These are phyloP conservation scores for Cyrtorhinus lividipennis DNA, from an alignment of 1,140 invertebrate species.

Conservation along the genomic window DNA sequence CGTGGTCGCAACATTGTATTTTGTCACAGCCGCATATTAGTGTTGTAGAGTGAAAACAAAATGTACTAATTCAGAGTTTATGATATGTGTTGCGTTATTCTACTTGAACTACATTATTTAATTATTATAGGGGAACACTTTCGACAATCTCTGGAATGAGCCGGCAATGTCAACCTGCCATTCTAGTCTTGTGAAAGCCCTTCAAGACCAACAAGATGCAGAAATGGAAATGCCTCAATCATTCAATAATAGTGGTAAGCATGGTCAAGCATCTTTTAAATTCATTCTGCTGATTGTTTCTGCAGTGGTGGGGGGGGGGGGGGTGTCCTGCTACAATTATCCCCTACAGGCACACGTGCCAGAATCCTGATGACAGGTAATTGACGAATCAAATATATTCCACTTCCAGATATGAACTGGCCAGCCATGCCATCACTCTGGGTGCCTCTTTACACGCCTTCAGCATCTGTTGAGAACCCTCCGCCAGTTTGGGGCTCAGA, in stretches of 20 bases:
- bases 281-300: too few relatives aligned
- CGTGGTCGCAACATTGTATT: too few relatives aligned
- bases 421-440: constrained; percentile 33
- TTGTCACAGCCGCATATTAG: too few relatives aligned
- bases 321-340: too few relatives aligned
- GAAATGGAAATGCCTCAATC: neutral
- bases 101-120: too few relatives aligned
- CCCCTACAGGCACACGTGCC: too few relatives aligned
- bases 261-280: neutral
- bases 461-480: constrained; percentile 29
- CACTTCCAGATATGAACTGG: constrained; percentile 29
- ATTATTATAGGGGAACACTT: neutral
- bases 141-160: neutral
- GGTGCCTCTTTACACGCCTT: constrained; percentile 34
- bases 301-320: too few relatives aligned
- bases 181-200: neutral
- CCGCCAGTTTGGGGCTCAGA: constrained; percentile 25
- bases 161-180: neutral
- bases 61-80: too few relatives aligned
- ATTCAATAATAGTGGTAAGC: neutral
- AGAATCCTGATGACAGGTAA: too few relatives aligned
- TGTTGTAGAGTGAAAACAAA: too few relatives aligned
- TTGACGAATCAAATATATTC: too few relatives aligned
- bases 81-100: too few relatives aligned
- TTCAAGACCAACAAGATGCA: neutral